Percentiles rank a stretch among this genome's conserved stretches.
These are phyloP conservation scores for Scaptomyza polygonia DNA, from an alignment of 2,888 invertebrate genomes.

Conservation along the genomic window DNA sequence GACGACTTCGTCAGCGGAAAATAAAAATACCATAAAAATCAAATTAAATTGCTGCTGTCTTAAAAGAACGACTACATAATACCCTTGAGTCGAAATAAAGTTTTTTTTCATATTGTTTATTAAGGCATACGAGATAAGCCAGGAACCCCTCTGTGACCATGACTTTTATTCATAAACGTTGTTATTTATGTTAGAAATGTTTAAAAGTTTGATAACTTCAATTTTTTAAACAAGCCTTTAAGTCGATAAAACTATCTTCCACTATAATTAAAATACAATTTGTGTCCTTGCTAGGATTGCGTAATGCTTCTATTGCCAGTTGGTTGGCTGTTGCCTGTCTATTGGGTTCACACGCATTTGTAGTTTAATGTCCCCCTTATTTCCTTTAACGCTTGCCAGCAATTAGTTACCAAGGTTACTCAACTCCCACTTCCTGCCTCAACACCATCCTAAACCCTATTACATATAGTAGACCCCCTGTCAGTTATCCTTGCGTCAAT, in stretches of 20 bases:
- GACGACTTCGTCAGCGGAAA: constrained; percentile 63
- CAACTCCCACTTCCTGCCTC: constrained; percentile 13
- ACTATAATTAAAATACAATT: constrained; percentile 11
- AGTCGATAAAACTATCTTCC: neutral
- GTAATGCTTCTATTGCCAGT: constrained; percentile 19
- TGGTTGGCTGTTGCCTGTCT: neutral
- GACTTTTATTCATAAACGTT: no score
- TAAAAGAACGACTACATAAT: neutral
- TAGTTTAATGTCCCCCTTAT: constrained; percentile 36
- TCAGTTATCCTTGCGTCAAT: constrained; percentile 62
- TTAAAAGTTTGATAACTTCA: no score
- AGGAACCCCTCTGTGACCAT: no score
- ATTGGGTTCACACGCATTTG: constrained; percentile 51
- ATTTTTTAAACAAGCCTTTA: neutral
- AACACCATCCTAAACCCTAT: constrained; percentile 8
- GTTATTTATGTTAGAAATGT: no score
- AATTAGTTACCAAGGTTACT: constrained; percentile 69
- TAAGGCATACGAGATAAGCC: no score
- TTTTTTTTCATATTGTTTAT: no score
- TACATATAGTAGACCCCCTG: constrained; percentile 3
- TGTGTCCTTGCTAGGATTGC: constrained; percentile 42
- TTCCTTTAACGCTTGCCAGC: constrained; percentile 21
- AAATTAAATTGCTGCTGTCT: constrained; percentile 6
- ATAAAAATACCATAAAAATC: constrained; percentile 65
- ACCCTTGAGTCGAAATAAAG: no score